These are phyloP conservation scores for Ferrisia virgata DNA, from an alignment of 2,888 invertebrate genomes.

Conservation along the genomic window DNA sequence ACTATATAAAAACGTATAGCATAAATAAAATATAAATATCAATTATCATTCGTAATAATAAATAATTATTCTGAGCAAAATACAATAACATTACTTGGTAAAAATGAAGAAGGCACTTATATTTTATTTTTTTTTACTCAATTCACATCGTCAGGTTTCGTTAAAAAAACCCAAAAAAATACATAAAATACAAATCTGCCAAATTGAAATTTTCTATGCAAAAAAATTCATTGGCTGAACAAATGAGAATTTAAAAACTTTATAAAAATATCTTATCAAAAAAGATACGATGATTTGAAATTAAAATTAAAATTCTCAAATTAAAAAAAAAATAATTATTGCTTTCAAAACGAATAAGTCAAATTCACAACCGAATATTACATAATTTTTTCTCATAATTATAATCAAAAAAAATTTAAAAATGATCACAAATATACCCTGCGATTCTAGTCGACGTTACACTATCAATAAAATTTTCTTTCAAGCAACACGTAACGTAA, in stretches of 20 bases:
- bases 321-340: neutral
- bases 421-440: neutral
- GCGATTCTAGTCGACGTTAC: no score
- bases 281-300: neutral
- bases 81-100: constrained; percentile 34
- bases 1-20: constrained; percentile 28
- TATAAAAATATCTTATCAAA: neutral
- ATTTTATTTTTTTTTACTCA: neutral
- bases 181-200: neutral
- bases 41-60: constrained; percentile 10
- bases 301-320: neutral
- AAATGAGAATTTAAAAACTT: neutral
- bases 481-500: no score
- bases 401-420: neutral
- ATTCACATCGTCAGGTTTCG: neutral
- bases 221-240: neutral
- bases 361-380: constrained; percentile 25
- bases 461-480: no score
- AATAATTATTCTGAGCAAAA: constrained; percentile 34
- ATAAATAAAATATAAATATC: constrained; percentile 28
- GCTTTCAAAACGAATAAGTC: neutral
- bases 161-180: neutral
- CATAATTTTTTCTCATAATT: neutral
- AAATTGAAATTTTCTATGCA: neutral
- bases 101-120: constrained; percentile 32